Base-by-base conservation (phyloP, 2,888 invertebrate genomes). In the Ctena decussata region DNA sequence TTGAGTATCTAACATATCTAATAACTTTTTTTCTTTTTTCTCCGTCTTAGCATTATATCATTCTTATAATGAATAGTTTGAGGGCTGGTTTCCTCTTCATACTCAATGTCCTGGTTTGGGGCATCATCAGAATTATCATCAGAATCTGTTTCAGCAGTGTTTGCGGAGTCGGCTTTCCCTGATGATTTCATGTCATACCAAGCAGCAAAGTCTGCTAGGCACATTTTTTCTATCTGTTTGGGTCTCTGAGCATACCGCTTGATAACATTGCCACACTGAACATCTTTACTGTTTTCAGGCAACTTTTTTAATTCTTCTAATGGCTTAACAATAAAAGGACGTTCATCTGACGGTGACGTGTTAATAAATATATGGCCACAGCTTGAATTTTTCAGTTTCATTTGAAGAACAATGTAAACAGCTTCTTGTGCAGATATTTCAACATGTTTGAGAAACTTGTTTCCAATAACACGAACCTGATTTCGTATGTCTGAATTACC, bases 381-480 rank as follows among this genome's bases (percentile, higher is more conserved):
- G 21, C 79, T 73, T 27, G 49, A 41, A 18, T 65, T 27, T 35
- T 74, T 87, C 30, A 92, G 69, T 12, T 88, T 85, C 80, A 92
- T 77, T n/a, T 84, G 82, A 30, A 92, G 75, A 5, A 91, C 15
- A 5, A 82, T 39, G 46, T 86, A 91, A 18, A 78, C 84, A 46
- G 91, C 90, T 77, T 92, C 91, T 84, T 91, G 91, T 2, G 91
- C 91, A 41, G 82, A 77, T 0, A 91, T 73, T 81, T 92, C 91
- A 0, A 72, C 73, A 60, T 37, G 12, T 57, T 37, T 89, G 24
- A 83, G 73, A 49, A 89, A 89, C 8, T 82, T 80, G 60, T 89
- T 86, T 12, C 86, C 85, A 53, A 89, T 83, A 65, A 80, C 82
- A 49, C 86, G 57, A 8, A 90, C 85, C 77, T 90, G 88, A 71